Evolutionary conservation across 1,140 invertebrate species (phyloP).

Genomic region (Harlomillsia oculata): DNA sequence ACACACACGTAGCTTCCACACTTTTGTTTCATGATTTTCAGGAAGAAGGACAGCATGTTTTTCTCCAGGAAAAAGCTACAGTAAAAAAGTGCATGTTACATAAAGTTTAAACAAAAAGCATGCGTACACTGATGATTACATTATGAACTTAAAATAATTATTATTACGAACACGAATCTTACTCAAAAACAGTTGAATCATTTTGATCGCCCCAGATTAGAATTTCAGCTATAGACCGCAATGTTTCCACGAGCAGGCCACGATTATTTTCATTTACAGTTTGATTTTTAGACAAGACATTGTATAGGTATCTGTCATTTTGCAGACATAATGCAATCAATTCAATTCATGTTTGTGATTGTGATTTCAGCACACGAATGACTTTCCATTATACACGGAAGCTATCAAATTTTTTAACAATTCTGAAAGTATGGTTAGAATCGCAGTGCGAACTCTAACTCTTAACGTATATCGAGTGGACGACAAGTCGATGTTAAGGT

Average conservation of each 20-base stretch:
- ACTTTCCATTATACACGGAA: slow-evolving; percentile 97
- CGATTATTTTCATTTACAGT: slow-evolving; percentile 91
- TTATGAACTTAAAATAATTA: too few species aligned
- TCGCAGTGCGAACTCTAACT: slow-evolving; percentile 92
- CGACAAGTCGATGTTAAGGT: slow-evolving; percentile 88
- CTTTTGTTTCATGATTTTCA: slow-evolving; percentile 94
- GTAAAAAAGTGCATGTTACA: slow-evolving; percentile 37
- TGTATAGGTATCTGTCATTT: slow-evolving; percentile 73
- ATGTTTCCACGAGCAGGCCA: slow-evolving; percentile 88
- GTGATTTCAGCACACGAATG: slow-evolving; percentile 92
- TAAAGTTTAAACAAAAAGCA: slow-evolving; percentile 14
- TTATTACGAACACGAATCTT: too few species aligned
- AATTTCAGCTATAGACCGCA: slow-evolving; percentile 96
- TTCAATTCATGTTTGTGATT: slow-evolving; percentile 40
- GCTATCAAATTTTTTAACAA: slow-evolving; percentile 99
- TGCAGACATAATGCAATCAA: not conserved
- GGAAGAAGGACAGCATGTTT: slow-evolving; percentile 97
- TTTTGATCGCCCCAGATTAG: slow-evolving; percentile 99
- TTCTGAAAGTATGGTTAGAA: slow-evolving; percentile 96
- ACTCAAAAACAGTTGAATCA: slow-evolving; percentile 99
- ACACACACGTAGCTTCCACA: slow-evolving; percentile 96
- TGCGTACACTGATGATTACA: not conserved
- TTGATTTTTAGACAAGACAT: slow-evolving; percentile 91
- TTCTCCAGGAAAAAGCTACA: slow-evolving; percentile 95
- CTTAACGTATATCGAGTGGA: slow-evolving; percentile 94